Evolutionary conservation across 2,888 invertebrate species (phyloP).

Genomic region (Sinopyrophorus schimmeli): DNA sequence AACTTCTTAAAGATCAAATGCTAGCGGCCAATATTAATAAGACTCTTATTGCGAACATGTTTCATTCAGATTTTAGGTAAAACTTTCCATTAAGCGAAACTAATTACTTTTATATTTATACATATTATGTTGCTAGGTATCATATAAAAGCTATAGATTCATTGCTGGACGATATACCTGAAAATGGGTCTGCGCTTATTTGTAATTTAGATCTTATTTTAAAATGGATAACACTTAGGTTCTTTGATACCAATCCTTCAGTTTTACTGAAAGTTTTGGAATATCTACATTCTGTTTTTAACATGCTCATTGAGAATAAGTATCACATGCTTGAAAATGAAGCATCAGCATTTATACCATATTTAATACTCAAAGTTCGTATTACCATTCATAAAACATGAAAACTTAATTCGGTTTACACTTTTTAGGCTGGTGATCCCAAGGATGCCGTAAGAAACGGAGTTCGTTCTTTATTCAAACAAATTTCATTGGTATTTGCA

Average conservation of each 20-base stretch:
- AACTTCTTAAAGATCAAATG: slow-evolving; percentile 91
- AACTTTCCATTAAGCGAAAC: neutral
- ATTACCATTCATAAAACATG: neutral
- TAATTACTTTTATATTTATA: neutral
- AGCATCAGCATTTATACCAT: slow-evolving; percentile 92
- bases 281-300: slow-evolving; percentile 83
- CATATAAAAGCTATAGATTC: slow-evolving; percentile 95
- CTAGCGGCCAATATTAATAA: slow-evolving; percentile 83
- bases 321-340: slow-evolving; percentile 90
- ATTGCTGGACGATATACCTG: slow-evolving; percentile 79
- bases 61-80: slow-evolving; percentile 88
- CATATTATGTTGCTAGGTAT: slow-evolving; percentile 63
- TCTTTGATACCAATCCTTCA: slow-evolving; percentile 98
- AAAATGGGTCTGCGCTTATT: slow-evolving; percentile 78
- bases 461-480: slow-evolving; percentile 82
- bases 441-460: slow-evolving; percentile 93
- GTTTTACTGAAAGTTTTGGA: slow-evolving; percentile 95
- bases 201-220: slow-evolving; percentile 93
- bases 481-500: slow-evolving; percentile 84
- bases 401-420: neutral
- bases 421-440: slow-evolving; percentile 82
- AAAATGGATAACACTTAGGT: slow-evolving; percentile 94
- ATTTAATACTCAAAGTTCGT: slow-evolving; percentile 85
- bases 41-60: slow-evolving; percentile 86
- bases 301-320: slow-evolving; percentile 74